These are phyloP conservation scores for Pachymerium ferrugineum DNA, from an alignment of 2,888 invertebrate species.

Conservation along the genomic window DNA sequence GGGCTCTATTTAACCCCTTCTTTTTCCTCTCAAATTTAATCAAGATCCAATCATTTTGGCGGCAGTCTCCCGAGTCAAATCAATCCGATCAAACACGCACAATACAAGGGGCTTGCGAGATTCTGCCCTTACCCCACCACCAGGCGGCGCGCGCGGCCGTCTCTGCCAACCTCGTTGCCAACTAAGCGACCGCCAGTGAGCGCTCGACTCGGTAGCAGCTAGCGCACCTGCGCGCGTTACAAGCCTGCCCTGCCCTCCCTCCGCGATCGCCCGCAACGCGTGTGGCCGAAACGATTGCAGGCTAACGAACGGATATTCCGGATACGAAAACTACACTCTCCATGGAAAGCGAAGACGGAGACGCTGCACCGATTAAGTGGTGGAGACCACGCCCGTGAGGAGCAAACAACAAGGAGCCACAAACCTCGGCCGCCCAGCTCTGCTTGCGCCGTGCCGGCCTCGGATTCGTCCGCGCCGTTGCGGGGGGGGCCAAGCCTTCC, in stretches of 20 bases:
- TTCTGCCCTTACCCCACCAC: constrained; percentile 28
- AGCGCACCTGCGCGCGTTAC: constrained; percentile 31
- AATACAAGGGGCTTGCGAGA: background rate
- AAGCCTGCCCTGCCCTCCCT: constrained; percentile 27
- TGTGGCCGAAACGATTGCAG: constrained; percentile 23
- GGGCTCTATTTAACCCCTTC: background rate
- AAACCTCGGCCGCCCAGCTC: constrained; percentile 16
- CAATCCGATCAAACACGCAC: constrained; percentile 16
- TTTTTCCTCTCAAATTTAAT: background rate
- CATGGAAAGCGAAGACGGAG: constrained; percentile 12
- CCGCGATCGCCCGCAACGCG: constrained; percentile 29
- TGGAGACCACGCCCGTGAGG: constrained; percentile 9
- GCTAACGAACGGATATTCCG: constrained; percentile 29
- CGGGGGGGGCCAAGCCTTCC: constrained; percentile 33
- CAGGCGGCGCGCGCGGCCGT: constrained; percentile 29
- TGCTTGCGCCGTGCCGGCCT: constrained; percentile 23
- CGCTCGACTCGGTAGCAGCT: constrained; percentile 31
- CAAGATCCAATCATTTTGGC: background rate
- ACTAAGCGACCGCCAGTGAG: constrained; percentile 8
- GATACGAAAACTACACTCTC: constrained; percentile 4
- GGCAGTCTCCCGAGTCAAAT: background rate
- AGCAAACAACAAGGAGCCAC: background rate
- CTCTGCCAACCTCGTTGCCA: background rate
- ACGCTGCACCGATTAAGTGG: background rate
- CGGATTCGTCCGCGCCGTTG: constrained; percentile 27